Conservation (phyloP, 2,113 vertebrate species). For the Sylvietta virens region DNA sequence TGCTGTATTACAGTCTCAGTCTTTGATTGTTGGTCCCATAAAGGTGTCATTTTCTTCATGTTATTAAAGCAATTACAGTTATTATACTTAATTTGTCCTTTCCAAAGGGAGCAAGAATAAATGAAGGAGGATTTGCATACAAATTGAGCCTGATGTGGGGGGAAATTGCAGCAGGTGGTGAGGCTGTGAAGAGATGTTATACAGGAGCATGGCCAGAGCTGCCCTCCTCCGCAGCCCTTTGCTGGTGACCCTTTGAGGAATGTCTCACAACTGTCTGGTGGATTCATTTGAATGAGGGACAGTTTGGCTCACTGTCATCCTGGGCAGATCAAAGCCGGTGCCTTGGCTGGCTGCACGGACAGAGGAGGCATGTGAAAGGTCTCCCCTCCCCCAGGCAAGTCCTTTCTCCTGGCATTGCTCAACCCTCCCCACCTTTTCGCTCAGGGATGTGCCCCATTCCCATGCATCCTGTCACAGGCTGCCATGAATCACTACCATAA, state of each 20-base stretch:
- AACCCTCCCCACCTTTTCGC: neutral
- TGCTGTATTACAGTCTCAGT: constrained; percentile 39
- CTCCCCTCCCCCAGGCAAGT: neutral
- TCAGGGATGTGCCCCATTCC: neutral
- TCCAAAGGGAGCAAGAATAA: constrained; percentile 59
- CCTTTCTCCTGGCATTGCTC: neutral
- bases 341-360: neutral
- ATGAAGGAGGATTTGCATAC: constrained; percentile 57
- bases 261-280: constrained; percentile 29
- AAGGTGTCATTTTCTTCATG: constrained; percentile 44
- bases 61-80: constrained; percentile 64
- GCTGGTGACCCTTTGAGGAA: constrained; percentile 37
- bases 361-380: neutral
- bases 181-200: neutral
- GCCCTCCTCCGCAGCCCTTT: neutral
- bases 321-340: neutral
- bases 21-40: constrained; percentile 61
- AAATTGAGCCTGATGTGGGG: constrained; percentile 42
- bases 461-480: neutral
- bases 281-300: constrained; percentile 29
- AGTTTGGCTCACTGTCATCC: neutral
- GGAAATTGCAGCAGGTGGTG: constrained; percentile 33
- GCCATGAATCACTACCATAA: neutral
- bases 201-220: neutral
- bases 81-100: constrained; percentile 65